A percentile compares a stretch with the other conserved stretches of the same genome.
Conservation (phyloP, 1,140 invertebrate genomes). For the Holcopasites calliopsidis region DNA sequence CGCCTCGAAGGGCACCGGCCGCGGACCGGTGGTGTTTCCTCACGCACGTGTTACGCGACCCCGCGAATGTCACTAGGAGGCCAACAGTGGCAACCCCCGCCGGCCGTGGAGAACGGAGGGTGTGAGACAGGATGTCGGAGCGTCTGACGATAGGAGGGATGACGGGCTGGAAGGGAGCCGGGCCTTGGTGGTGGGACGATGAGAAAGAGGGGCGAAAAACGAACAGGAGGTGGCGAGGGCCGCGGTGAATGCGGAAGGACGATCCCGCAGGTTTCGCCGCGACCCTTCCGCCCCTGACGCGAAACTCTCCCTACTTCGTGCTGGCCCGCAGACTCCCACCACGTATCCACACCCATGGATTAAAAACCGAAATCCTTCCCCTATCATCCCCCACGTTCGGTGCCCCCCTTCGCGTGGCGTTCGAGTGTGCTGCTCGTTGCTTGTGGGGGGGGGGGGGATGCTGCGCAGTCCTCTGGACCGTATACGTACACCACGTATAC, state of each 20-base stretch:
- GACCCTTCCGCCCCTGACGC: slow-evolving; percentile 7
- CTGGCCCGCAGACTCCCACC: slow-evolving; percentile 54
- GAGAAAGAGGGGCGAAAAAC: not conserved
- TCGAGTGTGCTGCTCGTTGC: not conserved
- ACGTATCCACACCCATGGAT: slow-evolving; percentile 75
- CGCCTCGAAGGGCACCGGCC: not conserved
- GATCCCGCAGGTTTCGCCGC: slow-evolving; percentile 12
- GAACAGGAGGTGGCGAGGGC: not conserved
- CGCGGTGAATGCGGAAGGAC: slow-evolving; percentile 9
- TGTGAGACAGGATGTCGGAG: slow-evolving; percentile 47
- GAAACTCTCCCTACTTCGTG: slow-evolving; percentile 32
- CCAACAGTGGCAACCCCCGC: slow-evolving; percentile 50
- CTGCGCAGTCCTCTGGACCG: slow-evolving; percentile 53
- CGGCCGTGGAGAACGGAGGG: slow-evolving; percentile 39
- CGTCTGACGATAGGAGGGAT: slow-evolving; percentile 45
- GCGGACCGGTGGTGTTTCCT: slow-evolving; percentile 43
- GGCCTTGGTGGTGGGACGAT: not conserved
- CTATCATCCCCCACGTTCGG: slow-evolving; percentile 30
- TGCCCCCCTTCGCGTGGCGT: slow-evolving; percentile 45
- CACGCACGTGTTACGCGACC: slow-evolving; percentile 74
- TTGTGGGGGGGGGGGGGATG: too few species aligned
- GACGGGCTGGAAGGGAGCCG: slow-evolving; percentile 11
- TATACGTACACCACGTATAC: slow-evolving; percentile 2
- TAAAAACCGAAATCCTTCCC: slow-evolving; percentile 73
- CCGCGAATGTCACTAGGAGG: slow-evolving; percentile 72